A percentile compares a stretch with the other conserved stretches of the same genome.
These are phyloP conservation scores for Lepus americanus DNA, from an alignment of 2,113 vertebrate genomes.

Conservation along the genomic window DNA sequence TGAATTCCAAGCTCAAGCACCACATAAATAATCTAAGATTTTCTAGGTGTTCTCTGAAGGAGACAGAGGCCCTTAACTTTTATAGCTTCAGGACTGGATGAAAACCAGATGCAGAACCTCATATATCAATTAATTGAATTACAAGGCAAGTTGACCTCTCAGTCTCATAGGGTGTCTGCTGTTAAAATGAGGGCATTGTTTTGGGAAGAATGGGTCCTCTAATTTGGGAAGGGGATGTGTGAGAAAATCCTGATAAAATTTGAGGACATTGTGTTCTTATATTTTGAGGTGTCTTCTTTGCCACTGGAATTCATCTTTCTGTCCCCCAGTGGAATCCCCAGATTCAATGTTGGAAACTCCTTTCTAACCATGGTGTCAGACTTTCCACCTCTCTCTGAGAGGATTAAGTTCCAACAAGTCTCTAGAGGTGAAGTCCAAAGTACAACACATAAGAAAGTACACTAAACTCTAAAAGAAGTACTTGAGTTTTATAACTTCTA, in stretches of 20 bases:
- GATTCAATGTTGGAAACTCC: background rate
- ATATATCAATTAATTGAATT: background rate
- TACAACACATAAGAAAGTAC: no score
- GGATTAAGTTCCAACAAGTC: no score
- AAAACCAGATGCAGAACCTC: background rate
- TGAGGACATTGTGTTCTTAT: background rate
- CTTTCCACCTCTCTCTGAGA: no score
- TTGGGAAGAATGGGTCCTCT: background rate
- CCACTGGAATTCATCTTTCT: background rate
- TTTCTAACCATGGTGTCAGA: no score
- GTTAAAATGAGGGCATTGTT: background rate
- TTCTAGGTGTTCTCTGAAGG: background rate
- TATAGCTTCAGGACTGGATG: background rate
- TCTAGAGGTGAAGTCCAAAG: no score
- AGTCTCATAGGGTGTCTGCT: background rate
- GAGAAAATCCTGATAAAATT: background rate
- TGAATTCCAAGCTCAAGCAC: background rate
- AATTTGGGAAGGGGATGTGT: background rate
- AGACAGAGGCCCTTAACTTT: background rate
- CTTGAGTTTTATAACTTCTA: no score
- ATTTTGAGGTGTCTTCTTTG: background rate
- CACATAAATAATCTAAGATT: background rate
- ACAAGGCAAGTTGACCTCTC: background rate
- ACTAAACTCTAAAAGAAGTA: no score
- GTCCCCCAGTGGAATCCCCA: background rate